Percentiles rank a stretch among this genome's conserved stretches.
These are phyloP conservation scores for Lethrus apterus DNA, from an alignment of 1,140 invertebrate genomes.

Conservation along the genomic window DNA sequence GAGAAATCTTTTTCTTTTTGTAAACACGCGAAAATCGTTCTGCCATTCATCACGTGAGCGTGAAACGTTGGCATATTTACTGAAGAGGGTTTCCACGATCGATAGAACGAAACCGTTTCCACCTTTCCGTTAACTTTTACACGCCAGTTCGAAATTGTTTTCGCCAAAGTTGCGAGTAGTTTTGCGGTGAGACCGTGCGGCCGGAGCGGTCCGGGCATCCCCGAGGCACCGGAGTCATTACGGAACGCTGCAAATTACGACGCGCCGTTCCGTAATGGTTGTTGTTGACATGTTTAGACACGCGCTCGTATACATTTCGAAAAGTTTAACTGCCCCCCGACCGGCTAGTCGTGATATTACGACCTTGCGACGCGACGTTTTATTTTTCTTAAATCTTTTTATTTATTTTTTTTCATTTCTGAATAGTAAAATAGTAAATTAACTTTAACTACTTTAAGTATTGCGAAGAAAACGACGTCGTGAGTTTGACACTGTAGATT, in stretches of 20 bases:
- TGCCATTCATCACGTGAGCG: no score
- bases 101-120: no score
- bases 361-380: not conserved
- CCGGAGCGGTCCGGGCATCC: not conserved
- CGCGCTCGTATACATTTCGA: conserved; percentile 7
- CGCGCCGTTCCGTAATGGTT: conserved; percentile 30
- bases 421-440: not conserved
- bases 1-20: no score
- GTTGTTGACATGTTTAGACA: conserved; percentile 33
- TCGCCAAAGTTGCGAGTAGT: not conserved
- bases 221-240: conserved; percentile 11
- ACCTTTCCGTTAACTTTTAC: no score
- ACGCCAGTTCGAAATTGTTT: conserved; percentile 6
- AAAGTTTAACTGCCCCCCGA: conserved; percentile 10
- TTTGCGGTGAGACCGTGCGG: not conserved
- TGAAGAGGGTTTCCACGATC: no score
- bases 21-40: no score
- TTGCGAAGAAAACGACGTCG: no score
- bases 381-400: not conserved
- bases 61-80: no score
- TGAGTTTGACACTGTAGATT: not conserved
- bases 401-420: not conserved
- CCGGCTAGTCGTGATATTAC: conserved; percentile 11
- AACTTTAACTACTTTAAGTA: not conserved
- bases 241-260: conserved; percentile 23